Evolutionary conservation across 2,888 invertebrate genomes (phyloP).

Genomic region (Drosophila tanythrix): DNA sequence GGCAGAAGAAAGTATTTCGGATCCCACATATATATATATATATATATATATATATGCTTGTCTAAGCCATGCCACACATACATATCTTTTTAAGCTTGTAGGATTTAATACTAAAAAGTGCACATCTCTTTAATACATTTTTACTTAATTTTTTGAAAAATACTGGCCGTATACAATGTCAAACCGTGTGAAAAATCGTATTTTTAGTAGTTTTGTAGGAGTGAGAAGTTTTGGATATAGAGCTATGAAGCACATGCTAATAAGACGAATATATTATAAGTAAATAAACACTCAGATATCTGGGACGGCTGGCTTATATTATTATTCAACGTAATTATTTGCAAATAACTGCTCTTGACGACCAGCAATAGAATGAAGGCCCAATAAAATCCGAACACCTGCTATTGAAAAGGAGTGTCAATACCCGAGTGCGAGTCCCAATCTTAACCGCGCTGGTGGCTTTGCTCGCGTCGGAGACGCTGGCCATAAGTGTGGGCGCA

Average conservation of each 20-base stretch:
- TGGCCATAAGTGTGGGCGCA: constrained; percentile 94
- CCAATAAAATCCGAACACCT: not conserved
- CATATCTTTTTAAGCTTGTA: not conserved
- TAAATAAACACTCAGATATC: not conserved
- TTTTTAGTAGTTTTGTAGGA: not conserved
- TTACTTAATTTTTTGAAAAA: too few species aligned
- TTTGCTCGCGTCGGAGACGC: constrained; percentile 91
- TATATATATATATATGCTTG: not conserved
- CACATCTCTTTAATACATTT: not conserved
- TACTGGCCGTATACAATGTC: not conserved
- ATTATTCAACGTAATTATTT: not conserved
- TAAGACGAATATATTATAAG: not conserved
- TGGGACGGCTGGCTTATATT: not conserved
- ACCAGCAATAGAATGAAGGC: not conserved
- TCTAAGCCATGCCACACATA: not conserved
- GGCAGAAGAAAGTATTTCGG: not conserved
- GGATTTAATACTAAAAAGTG: not conserved
- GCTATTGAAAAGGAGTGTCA: not conserved
- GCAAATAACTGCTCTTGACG: not conserved
- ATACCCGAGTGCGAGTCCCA: not conserved
- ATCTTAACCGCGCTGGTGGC: constrained; percentile 13
- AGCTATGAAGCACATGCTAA: not conserved
- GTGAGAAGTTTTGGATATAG: not conserved
- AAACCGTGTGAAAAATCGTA: not conserved
- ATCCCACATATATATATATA: not conserved